Conservation (phyloP, 2,113 vertebrate genomes). For the Dasypus novemcinctus region DNA sequence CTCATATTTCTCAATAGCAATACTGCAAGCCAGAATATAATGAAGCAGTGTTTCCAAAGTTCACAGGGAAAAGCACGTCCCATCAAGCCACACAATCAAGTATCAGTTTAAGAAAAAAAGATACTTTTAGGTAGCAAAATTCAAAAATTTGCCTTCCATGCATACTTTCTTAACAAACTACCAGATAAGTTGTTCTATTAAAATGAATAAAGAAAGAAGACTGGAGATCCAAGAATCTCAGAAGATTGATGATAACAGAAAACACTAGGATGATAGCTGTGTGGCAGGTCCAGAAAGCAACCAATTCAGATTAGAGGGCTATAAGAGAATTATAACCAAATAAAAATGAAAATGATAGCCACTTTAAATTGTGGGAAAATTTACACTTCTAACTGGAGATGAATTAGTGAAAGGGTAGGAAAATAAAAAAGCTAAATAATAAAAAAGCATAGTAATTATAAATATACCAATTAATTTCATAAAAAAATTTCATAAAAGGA, state of each 20-base stretch:
- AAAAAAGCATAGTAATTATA: background rate
- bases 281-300: background rate
- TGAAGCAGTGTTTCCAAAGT: background rate
- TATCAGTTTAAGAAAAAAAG: background rate
- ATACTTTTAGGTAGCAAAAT: background rate
- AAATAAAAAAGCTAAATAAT: constrained; percentile 2
- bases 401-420: background rate
- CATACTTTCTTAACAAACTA: constrained; percentile 25
- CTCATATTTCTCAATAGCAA: background rate
- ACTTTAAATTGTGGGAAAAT: background rate
- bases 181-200: background rate
- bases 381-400: background rate
- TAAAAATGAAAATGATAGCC: background rate
- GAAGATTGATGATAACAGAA: background rate
- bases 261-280: background rate
- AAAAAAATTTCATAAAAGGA: background rate
- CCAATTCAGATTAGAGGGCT: background rate
- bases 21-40: background rate
- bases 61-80: background rate
- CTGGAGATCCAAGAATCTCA: background rate
- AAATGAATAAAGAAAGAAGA: background rate
- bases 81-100: background rate
- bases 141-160: background rate
- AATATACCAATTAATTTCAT: background rate
- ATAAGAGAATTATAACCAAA: background rate